phyloP scores from a whole-genome alignment of 1,140 invertebrate genomes.

The Elysia chlorotica region DNA sequence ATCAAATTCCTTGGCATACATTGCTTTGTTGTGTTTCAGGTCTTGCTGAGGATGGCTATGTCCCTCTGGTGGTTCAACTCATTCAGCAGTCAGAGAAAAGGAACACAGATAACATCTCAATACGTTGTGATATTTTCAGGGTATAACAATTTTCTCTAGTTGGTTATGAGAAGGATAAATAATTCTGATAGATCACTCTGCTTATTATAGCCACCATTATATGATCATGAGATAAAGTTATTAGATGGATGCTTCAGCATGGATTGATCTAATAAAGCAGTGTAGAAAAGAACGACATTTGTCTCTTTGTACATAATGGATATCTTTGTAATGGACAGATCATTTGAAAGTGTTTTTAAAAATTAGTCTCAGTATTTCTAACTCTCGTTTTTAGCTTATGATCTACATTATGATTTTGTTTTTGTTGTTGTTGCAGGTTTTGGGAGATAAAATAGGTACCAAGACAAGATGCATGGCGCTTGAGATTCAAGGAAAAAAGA shows the following conservation, averaged over 20 bases:
- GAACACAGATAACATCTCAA: constrained; percentile 29
- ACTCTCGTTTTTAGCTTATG: background rate
- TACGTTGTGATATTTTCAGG: constrained; percentile 38
- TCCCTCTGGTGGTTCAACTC: constrained; percentile 38
- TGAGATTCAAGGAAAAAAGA: constrained; percentile 24
- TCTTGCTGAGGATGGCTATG: constrained; percentile 21
- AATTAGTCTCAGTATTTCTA: background rate
- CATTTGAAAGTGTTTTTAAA: no score
- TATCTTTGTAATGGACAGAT: no score
- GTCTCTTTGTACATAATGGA: no score
- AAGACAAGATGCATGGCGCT: background rate
- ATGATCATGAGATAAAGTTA: no score
- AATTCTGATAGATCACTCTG: no score
- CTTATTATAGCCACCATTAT: no score
- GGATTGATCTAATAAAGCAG: no score
- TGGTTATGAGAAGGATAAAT: no score
- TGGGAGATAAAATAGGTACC: constrained; percentile 8
- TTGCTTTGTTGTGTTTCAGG: no score
- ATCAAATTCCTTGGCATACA: no score
- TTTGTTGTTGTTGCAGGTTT: background rate
- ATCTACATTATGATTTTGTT: background rate
- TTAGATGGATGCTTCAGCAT: no score
- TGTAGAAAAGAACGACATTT: no score
- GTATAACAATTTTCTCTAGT: constrained; percentile 18
- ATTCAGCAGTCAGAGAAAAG: constrained; percentile 38